These are phyloP conservation scores for Xestoiulus laeticollis DNA, from an alignment of 2,888 invertebrate genomes.

Conservation along the genomic window DNA sequence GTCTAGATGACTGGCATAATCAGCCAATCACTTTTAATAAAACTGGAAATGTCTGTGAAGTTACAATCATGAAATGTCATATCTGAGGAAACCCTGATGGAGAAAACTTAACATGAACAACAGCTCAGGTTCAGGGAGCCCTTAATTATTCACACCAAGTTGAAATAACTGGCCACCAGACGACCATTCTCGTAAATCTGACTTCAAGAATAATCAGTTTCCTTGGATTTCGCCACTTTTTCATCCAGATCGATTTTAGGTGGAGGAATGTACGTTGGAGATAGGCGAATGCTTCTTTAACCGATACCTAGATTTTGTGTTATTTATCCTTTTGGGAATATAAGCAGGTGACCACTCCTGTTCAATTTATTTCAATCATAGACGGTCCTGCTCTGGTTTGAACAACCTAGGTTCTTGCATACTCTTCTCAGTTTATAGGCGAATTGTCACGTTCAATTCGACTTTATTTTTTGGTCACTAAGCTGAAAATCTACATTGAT, in stretches of 20 bases:
- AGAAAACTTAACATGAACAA: background rate
- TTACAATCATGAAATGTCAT: no score
- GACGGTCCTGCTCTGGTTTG: background rate
- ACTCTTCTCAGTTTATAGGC: background rate
- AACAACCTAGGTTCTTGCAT: background rate
- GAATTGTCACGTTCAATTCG: background rate
- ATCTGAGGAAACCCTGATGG: no score
- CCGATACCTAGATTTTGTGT: background rate
- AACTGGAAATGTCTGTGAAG: no score
- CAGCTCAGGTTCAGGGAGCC: background rate
- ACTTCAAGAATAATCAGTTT: background rate
- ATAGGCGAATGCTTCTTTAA: background rate
- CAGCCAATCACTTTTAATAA: no score
- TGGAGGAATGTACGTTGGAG: background rate
- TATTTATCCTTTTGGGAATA: slow-evolving; percentile 34
- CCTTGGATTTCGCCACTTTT: background rate
- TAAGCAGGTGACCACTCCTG: background rate
- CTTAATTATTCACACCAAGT: background rate
- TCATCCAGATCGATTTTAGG: background rate
- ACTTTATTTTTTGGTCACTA: background rate
- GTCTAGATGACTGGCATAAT: no score
- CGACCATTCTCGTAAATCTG: background rate
- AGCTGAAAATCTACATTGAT: background rate
- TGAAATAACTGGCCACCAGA: background rate
- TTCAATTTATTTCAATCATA: background rate